Base-by-base conservation (phyloP, 1,140 invertebrate species). In the Psilanteris sp. region DNA sequence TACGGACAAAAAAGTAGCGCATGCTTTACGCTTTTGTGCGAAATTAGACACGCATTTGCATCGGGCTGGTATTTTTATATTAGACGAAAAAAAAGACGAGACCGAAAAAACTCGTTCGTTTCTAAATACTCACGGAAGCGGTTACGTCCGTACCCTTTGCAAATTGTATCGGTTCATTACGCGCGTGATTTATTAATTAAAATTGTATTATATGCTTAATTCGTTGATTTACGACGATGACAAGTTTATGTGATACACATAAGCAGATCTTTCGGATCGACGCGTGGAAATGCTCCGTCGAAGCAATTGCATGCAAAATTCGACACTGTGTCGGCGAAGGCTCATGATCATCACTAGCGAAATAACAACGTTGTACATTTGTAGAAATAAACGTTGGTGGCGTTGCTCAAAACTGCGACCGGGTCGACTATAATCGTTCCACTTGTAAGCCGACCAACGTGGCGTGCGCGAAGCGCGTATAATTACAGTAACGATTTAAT, bases 31-130 rank as follows among this genome's bases (percentile, higher is more conserved):
- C 32, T 57, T 59, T 64, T 59, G 57, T 50, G 55, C 68, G 27
- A 73, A 73, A 73, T 64, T 64, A 73, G 68, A 73, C 68, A 64
- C 59, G 59, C 52, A 64, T 73, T 73, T 73, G 68, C 68, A 73
- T 57, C 59, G 59, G 57, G 27, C 43, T 64, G 68, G 59, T 64
- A 73, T 73, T 73, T 73, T 73, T 64, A 62, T 55, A 55, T 71
- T 64, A 50, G 57, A 73, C 18, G 32, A 32, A 41, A 64, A 36
- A 43, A 54, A 52, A 46, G 20, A 32, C 7, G 10, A 1, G n/a
- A 10, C 9, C 27, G 9, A 29, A 29, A 8, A 9, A 11, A 16
- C 10, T 16, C 13, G 34, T 29, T 27, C 18, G 36, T 18, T 52
- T 62, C 39, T 26, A 37, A 61, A 61, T 43, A 22, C 26, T 6